These are phyloP conservation scores for Emberiza fucata DNA, from an alignment of 2,113 vertebrate genomes.

Conservation along the genomic window DNA sequence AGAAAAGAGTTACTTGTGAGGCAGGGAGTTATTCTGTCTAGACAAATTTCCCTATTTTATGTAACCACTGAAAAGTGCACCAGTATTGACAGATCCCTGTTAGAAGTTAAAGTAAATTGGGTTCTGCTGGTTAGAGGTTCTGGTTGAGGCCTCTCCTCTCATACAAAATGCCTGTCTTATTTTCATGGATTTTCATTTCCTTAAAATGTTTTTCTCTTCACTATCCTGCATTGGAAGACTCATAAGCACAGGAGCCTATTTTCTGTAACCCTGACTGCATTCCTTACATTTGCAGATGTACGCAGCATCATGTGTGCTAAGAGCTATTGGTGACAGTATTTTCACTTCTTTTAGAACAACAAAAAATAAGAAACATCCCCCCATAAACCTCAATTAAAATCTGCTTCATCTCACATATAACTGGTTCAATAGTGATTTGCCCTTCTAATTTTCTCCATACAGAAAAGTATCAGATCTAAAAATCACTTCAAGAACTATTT, in stretches of 20 bases:
- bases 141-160: background rate
- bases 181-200: background rate
- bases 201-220: background rate
- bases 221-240: background rate
- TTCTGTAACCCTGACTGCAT: background rate
- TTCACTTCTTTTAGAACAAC: background rate
- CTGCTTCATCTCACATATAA: background rate
- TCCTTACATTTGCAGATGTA: background rate
- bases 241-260: accelerated
- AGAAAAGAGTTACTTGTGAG: background rate
- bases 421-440: background rate
- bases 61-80: background rate
- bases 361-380: background rate
- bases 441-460: background rate
- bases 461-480: background rate
- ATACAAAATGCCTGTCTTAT: background rate
- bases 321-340: background rate
- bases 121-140: background rate
- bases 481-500: background rate
- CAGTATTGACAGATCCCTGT: background rate
- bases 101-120: background rate
- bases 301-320: background rate
- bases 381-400: background rate
- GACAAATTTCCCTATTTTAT: background rate
- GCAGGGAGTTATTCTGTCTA: background rate